Percentiles rank a stretch among this genome's conserved stretches.
phyloP scores from a whole-genome alignment of 2,888 invertebrate species.

The Ceramica pisi region DNA sequence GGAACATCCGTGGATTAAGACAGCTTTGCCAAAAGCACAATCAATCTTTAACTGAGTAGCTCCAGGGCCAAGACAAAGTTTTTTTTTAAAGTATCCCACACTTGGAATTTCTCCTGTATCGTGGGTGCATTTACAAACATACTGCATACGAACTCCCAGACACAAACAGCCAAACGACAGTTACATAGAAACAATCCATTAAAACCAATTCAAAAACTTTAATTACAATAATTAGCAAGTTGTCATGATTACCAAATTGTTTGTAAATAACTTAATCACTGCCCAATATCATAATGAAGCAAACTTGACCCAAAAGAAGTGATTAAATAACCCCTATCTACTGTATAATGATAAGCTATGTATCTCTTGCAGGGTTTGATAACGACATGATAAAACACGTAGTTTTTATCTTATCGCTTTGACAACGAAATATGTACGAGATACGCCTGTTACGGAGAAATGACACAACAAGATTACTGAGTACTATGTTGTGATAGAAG shows the following conservation, averaged over 20 bases:
- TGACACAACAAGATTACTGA: constrained; percentile 26
- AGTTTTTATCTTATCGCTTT: constrained; percentile 42
- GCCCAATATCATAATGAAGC: constrained; percentile 14
- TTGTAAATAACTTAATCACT: constrained; percentile 53
- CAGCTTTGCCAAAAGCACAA: too few relatives aligned
- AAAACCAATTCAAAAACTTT: neutral
- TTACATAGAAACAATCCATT: neutral
- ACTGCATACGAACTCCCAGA: too few relatives aligned
- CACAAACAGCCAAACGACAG: neutral
- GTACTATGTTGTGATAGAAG: neutral
- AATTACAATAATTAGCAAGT: constrained; percentile 6
- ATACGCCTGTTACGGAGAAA: constrained; percentile 7
- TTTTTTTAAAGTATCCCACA: too few relatives aligned
- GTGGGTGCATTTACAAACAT: too few relatives aligned
- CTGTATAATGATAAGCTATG: constrained; percentile 17
- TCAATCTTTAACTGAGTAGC: too few relatives aligned
- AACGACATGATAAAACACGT: constrained; percentile 35
- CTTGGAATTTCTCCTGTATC: too few relatives aligned
- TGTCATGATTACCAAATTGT: constrained; percentile 39
- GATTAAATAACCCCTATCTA: constrained; percentile 20
- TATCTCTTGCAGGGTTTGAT: constrained; percentile 14
- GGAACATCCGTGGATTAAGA: too few relatives aligned
- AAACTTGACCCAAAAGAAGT: constrained; percentile 52
- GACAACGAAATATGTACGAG: constrained; percentile 29
- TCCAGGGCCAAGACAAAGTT: too few relatives aligned